Conservation (phyloP, 2,888 invertebrate genomes). For the Caradrina kadenii region DNA sequence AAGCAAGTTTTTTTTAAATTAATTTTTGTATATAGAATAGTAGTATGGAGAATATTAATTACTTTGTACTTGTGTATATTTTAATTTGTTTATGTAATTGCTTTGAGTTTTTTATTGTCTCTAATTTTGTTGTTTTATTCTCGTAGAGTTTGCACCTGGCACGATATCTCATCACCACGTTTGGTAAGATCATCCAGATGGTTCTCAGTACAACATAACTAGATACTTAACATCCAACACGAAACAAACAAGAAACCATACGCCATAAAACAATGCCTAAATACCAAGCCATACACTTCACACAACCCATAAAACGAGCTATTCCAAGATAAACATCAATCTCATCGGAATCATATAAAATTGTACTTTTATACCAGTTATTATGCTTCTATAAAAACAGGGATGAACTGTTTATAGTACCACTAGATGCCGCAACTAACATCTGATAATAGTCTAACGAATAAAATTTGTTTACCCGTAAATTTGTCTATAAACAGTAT, state of each 20-base stretch:
- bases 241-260: slow-evolving; percentile 59
- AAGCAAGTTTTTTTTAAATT: too few species aligned
- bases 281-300: slow-evolving; percentile 66
- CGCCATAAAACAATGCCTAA: slow-evolving; percentile 70
- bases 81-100: too few species aligned
- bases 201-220: slow-evolving; percentile 10
- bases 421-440: slow-evolving; percentile 50
- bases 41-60: too few species aligned
- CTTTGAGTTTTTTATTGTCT: too few species aligned
- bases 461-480: slow-evolving; percentile 65
- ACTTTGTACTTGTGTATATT: too few species aligned
- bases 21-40: too few species aligned
- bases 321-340: slow-evolving; percentile 84
- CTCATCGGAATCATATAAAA: slow-evolving; percentile 83
- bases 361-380: slow-evolving; percentile 84
- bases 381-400: slow-evolving; percentile 84
- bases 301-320: slow-evolving; percentile 74
- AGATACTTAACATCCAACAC: slow-evolving; percentile 9
- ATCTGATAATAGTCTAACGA: slow-evolving; percentile 51
- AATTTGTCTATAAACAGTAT: slow-evolving; percentile 44
- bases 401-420: slow-evolving; percentile 56
- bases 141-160: too few species aligned
- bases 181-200: too few species aligned
- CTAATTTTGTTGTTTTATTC: too few species aligned
- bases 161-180: too few species aligned